Evolutionary conservation across 2,113 vertebrate species (phyloP).

Genomic region (Columba janthina): DNA sequence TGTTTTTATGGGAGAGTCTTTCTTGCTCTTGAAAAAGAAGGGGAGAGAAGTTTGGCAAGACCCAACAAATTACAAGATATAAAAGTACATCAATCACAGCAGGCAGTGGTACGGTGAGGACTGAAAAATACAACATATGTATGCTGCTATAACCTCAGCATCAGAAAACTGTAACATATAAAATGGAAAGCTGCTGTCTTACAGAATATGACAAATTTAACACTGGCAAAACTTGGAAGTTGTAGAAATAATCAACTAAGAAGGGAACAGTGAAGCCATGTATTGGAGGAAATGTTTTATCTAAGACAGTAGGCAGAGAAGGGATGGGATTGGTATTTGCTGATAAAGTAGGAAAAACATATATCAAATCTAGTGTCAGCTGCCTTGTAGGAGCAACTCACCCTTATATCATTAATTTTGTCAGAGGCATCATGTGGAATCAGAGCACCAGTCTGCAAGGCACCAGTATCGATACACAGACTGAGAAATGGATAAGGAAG

Average conservation of each 20-base stretch:
- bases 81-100: not conserved
- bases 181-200: not conserved
- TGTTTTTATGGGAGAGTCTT: not conserved
- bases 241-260: not conserved
- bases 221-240: not conserved
- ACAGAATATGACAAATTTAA: not conserved
- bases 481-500: not conserved
- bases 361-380: not conserved
- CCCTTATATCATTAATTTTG: not conserved
- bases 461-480: not conserved
- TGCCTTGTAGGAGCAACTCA: not conserved
- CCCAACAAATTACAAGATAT: not conserved
- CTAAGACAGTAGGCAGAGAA: not conserved
- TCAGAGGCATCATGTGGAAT: not conserved
- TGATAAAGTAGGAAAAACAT: not conserved
- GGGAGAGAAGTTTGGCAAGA: not conserved
- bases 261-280: accelerated
- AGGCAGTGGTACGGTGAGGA: not conserved
- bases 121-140: not conserved
- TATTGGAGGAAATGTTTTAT: not conserved
- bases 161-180: not conserved
- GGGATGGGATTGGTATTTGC: not conserved
- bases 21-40: not conserved
- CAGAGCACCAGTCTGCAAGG: not conserved
- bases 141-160: not conserved